Evolutionary conservation across 92 coral and sea anemone genomes (phyloP).

Genomic region (Epizoanthus rinbou): DNA sequence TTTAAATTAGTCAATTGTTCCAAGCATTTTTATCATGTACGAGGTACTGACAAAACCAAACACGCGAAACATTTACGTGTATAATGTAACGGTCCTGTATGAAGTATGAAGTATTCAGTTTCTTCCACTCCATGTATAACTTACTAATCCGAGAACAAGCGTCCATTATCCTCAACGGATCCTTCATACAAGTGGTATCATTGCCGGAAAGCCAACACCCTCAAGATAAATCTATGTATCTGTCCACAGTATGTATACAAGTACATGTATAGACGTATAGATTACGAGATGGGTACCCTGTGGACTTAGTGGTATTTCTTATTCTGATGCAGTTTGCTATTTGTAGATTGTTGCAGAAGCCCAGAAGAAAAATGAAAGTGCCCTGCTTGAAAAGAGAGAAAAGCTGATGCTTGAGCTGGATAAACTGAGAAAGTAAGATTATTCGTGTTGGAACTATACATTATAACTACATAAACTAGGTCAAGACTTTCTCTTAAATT

Average conservation of each 20-base stretch:
- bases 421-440: constrained; percentile 77
- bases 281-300: background rate
- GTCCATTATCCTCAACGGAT: no score
- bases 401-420: constrained; percentile 93
- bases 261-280: background rate
- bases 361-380: constrained; percentile 94
- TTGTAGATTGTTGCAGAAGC: constrained; percentile 86
- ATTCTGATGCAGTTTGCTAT: background rate
- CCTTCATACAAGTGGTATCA: background rate
- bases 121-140: no score
- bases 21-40: no score
- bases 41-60: no score
- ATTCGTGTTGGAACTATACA: background rate
- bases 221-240: no score
- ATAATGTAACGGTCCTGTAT: no score
- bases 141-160: background rate
- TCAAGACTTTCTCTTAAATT: background rate
- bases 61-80: no score
- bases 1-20: no score
- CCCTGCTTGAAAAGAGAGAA: constrained; percentile 93
- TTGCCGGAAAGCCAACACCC: no score
- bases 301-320: background rate
- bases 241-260: no score
- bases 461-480: background rate
- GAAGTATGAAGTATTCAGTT: background rate